Evolutionary conservation across 92 coral and sea anemone genomes (phyloP), one percentile per base, ranked within the genome.

Genomic region (Diadumene lineata): DNA sequence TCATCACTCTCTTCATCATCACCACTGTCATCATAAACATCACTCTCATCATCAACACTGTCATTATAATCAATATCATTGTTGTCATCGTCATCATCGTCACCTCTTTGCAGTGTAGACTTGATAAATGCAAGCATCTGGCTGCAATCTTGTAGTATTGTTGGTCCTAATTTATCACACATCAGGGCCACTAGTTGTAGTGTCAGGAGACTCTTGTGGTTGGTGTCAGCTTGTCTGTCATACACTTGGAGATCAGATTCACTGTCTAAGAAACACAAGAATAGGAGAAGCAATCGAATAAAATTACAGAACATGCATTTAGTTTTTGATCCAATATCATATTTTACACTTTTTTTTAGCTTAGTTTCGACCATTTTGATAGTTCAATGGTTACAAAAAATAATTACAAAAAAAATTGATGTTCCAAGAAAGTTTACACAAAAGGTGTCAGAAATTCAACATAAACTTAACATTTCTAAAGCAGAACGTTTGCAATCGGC

Each of bases 111-210:
- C 17, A 94, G 84, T 7, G 98, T 92, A 13, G 96, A 79, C 69
- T 81, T 72, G 16, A 92, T 79, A 77, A 94, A 94, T 27, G 76
- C 63, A 16, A 94, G 75, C 85, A 87, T 94, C 82, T 94, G 91
- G 1, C 80, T 62, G n/a, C 92, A 80, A 67, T 88, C 83, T 66
- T 84, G 81, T 6, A 94, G 84, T 67, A 94, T 90, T 23, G 89
- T 78, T 13, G 97, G 97, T 19, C 98, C 98, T 21, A 94, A 91
- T 73, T 88, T 94, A 34, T 94, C 98, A 60, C 97, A 94, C 98
- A 94, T 88, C 17, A 92, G 51, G 26, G 96, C 98, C 60, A 94
- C 79, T 23, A 88, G 82, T 32, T 89, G 86, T 24, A 94, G 84
- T 31, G 89, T 89, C 69, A 94, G 17, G n/a, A 94, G 84, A 66